Conservation (phyloP, 30 jellyfish, hydroid and myxozoan species). For the Pseudorhiza aurosa region DNA sequence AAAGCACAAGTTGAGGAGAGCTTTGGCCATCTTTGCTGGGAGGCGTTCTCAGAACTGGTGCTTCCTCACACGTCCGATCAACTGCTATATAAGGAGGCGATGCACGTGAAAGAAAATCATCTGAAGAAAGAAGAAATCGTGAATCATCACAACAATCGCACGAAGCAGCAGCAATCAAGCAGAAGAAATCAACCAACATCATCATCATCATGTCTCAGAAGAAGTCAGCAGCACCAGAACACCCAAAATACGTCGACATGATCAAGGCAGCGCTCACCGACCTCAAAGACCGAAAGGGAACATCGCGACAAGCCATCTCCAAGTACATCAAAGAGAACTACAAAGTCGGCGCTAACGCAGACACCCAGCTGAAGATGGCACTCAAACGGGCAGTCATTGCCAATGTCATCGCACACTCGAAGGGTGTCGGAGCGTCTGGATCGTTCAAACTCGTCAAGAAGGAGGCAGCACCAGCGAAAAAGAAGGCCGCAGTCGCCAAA, state of each 20-base stretch:
- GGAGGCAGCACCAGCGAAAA: conserved; percentile 51
- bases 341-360: conserved; percentile 72
- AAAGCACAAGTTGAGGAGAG: conserved; percentile 56
- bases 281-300: conserved; percentile 77
- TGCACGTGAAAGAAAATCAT: conserved; percentile 45
- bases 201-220: conserved; percentile 32
- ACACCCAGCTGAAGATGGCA: conserved; percentile 66
- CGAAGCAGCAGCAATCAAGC: not conserved
- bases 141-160: not conserved
- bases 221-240: conserved; percentile 59
- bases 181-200: conserved; percentile 1
- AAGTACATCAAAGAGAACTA: conserved; percentile 73
- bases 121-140: not conserved
- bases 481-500: conserved; percentile 70
- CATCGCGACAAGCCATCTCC: conserved; percentile 76
- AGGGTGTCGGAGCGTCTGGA: conserved; percentile 88
- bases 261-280: conserved; percentile 69
- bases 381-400: conserved; percentile 60
- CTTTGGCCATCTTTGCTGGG: conserved; percentile 68
- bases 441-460: conserved; percentile 71
- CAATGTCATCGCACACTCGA: conserved; percentile 44
- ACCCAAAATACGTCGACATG: conserved; percentile 86
- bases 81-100: conserved; percentile 28
- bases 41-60: conserved; percentile 54
- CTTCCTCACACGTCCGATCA: conserved; percentile 84